Conservation (phyloP, 2,888 invertebrate genomes). For the Fragum fragum region DNA sequence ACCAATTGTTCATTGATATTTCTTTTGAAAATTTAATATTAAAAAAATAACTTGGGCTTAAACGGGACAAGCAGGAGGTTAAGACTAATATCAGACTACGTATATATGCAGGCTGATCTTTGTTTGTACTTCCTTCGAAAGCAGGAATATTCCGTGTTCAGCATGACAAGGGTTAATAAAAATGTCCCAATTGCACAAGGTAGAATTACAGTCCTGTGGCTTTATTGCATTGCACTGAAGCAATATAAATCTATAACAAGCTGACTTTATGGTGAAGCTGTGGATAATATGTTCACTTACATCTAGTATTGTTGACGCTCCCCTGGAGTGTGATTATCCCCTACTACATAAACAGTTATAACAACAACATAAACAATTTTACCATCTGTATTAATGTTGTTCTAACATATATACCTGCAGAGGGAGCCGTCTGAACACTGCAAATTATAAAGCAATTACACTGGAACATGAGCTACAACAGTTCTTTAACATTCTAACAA, state of each 20-base stretch:
- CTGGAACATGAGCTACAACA: no score
- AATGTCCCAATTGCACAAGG: no score
- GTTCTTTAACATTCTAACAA: no score
- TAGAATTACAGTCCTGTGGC: not conserved
- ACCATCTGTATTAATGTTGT: slow-evolving; percentile 3
- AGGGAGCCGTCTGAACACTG: not conserved
- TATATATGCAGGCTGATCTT: no score
- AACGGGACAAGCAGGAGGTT: no score
- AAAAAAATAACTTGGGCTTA: no score
- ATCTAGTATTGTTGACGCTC: not conserved
- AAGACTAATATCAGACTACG: no score
- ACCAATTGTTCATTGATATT: no score
- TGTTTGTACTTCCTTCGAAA: no score
- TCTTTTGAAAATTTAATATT: no score
- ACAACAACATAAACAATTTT: slow-evolving; percentile 6
- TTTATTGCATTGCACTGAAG: not conserved
- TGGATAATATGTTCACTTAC: not conserved
- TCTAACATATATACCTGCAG: not conserved
- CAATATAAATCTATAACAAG: not conserved
- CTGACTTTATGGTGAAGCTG: not conserved
- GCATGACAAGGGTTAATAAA: no score
- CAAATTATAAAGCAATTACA: slow-evolving; percentile 6
- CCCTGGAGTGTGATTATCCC: slow-evolving; percentile 3
- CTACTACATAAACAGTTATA: not conserved
- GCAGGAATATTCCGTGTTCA: no score